Conservation (phyloP, 2,113 vertebrate genomes). For the Gracilinanus agilis region DNA sequence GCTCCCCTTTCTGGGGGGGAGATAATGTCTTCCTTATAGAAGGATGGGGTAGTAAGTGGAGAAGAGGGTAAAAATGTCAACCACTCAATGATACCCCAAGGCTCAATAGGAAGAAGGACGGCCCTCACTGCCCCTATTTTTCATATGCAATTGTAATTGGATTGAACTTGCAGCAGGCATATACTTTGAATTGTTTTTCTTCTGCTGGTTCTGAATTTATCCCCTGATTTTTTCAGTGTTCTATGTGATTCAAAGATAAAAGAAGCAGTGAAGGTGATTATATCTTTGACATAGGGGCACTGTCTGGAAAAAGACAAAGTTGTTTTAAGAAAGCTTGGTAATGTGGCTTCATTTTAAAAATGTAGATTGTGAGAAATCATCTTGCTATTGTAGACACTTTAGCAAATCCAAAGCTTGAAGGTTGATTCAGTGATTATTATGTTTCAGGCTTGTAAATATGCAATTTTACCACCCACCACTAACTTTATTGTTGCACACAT, state of each 20-base stretch:
- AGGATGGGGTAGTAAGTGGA: too few species aligned
- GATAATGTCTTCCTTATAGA: neutral
- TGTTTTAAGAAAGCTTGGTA: slow-evolving; percentile 5
- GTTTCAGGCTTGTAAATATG: slow-evolving; percentile 12
- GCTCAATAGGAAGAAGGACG: neutral
- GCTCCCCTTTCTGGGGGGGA: neutral
- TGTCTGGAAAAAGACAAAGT: slow-evolving; percentile 22
- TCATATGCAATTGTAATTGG: neutral
- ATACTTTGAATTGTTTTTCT: neutral
- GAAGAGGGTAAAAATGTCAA: neutral
- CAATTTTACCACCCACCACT: slow-evolving; percentile 3
- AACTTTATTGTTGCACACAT: neutral
- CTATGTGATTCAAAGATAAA: slow-evolving; percentile 28
- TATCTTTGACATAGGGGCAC: neutral
- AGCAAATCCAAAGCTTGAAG: slow-evolving; percentile 40
- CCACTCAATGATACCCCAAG: neutral
- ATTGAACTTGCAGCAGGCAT: neutral
- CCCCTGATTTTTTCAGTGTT: neutral
- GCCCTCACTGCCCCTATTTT: neutral
- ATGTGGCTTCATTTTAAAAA: slow-evolving; percentile 30
- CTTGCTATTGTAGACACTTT: slow-evolving; percentile 24
- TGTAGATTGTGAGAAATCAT: slow-evolving; percentile 29
- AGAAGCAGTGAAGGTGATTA: slow-evolving; percentile 57
- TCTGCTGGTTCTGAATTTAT: neutral
- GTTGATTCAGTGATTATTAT: neutral